Evolutionary conservation across 2,888 invertebrate genomes (phyloP), one percentile per base, ranked within the genome.

Genomic region (Cyaniris semiargus): DNA sequence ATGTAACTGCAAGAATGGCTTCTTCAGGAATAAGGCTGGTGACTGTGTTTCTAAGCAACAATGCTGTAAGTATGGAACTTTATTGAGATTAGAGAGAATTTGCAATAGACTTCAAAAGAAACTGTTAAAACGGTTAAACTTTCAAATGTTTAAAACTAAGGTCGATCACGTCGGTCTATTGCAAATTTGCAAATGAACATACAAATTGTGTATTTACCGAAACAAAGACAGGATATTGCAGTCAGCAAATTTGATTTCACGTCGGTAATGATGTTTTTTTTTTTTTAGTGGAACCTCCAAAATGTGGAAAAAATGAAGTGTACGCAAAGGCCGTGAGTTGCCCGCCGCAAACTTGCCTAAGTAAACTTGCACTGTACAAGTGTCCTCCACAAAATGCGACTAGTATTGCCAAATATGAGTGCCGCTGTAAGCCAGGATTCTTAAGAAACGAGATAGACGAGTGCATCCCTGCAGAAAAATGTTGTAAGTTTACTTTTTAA

Each of bases 401-500:
- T 1, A 38, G 10, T 8, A 21, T 70, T 1, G 21, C 53, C 13
- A 80, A 81, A 21, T 82, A 84, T 10, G 81, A 77, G 15, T 86
- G 86, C 76, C 79, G 81, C 75, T 86, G 86, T 74, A 78, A 75
- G 75, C 80, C 84, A 23, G 83, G 81, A 7, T 83, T 80, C 58
- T 79, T 81, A 0, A 84, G 82, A 76, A 81, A 85, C 72, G 60
- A 75, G 21, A 66, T 80, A 44, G 84, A 84, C 34, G 66, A 76
- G 56, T 87, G 86, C 75, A 81, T 86, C 3, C 81, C 83, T 38
- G 79, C 79, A 31, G 66, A 82, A 0, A 70, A 86, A 48, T 88
- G 86, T 77, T 80, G 86, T 87, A 79, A 85, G 85, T 83, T 66
- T 27, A 13, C 13, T 1, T 58, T 7, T 58, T 15, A 48, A 48